A percentile compares a stretch with the other conserved stretches of the same genome.
phyloP scores from a whole-genome alignment of 2,113 vertebrate species.

The Psammodynastes pulverulentus region DNA sequence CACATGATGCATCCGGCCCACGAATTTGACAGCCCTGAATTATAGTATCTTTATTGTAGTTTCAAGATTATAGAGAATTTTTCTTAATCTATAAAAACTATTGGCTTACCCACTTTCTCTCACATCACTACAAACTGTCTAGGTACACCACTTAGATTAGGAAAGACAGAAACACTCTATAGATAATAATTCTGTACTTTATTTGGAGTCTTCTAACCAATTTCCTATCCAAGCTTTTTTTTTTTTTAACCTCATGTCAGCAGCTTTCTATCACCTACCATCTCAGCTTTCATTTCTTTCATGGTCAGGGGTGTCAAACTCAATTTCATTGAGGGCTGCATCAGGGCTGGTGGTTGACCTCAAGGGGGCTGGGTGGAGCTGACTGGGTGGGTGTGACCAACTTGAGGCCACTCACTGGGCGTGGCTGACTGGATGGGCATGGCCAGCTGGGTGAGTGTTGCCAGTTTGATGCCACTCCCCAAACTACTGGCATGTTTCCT shows the following conservation, averaged over 20 bases:
- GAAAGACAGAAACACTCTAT: not conserved
- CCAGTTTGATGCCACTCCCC: no score
- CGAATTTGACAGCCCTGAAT: no score
- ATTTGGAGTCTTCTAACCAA: not conserved
- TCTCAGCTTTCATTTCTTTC: not conserved
- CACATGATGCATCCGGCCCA: no score
- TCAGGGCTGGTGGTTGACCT: no score
- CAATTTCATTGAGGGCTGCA: no score
- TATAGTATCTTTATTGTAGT: not conserved
- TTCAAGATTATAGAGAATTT: not conserved
- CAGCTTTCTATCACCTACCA: not conserved
- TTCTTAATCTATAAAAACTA: not conserved
- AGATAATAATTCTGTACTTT: not conserved
- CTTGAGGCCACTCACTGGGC: no score
- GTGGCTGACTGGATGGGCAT: no score
- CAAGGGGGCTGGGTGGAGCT: no score
- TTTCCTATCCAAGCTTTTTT: not conserved
- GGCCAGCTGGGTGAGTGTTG: no score
- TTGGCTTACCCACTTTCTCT: not conserved
- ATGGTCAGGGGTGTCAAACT: not conserved
- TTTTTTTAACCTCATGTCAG: not conserved
- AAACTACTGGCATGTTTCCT: no score
- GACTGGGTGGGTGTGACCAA: no score
- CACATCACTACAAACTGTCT: not conserved
- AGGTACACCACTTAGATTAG: not conserved